These are phyloP conservation scores for Sminthurides bifidus DNA, from an alignment of 1,140 invertebrate genomes.

Conservation along the genomic window DNA sequence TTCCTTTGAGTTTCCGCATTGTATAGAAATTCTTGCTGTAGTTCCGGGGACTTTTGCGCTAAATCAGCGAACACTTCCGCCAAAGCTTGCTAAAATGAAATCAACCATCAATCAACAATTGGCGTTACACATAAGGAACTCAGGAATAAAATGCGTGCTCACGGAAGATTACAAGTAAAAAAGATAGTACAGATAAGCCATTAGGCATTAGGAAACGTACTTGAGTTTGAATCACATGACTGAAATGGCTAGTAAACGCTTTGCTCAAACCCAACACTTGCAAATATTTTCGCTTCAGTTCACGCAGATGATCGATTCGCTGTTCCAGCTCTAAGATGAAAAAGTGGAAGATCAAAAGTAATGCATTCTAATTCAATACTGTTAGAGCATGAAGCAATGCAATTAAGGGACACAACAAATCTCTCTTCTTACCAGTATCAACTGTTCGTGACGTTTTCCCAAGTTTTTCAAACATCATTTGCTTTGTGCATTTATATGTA, in stretches of 20 bases:
- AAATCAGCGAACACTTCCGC: slow-evolving; percentile 89
- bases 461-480: slow-evolving; percentile 85
- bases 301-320: slow-evolving; percentile 78
- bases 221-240: slow-evolving; percentile 75
- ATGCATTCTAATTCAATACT: slow-evolving; percentile 6
- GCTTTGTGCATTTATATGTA: slow-evolving; percentile 92
- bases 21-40: slow-evolving; percentile 88
- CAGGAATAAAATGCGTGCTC: not conserved
- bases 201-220: slow-evolving; percentile 34
- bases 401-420: not conserved
- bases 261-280: slow-evolving; percentile 74
- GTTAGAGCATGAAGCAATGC: not conserved
- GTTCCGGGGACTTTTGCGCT: slow-evolving; percentile 84
- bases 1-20: slow-evolving; percentile 91
- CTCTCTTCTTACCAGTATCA: slow-evolving; percentile 54
- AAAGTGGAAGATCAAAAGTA: slow-evolving; percentile 18
- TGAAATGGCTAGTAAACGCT: slow-evolving; percentile 74
- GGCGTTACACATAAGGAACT: too few relatives aligned
- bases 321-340: slow-evolving; percentile 61
- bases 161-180: not conserved
- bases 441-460: slow-evolving; percentile 85
- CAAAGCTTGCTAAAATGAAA: slow-evolving; percentile 49
- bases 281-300: slow-evolving; percentile 87
- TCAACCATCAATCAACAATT: too few relatives aligned
- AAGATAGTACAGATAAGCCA: not conserved